phyloP scores from a whole-genome alignment of 2,888 invertebrate genomes.

The Xestia c-nigrum region DNA sequence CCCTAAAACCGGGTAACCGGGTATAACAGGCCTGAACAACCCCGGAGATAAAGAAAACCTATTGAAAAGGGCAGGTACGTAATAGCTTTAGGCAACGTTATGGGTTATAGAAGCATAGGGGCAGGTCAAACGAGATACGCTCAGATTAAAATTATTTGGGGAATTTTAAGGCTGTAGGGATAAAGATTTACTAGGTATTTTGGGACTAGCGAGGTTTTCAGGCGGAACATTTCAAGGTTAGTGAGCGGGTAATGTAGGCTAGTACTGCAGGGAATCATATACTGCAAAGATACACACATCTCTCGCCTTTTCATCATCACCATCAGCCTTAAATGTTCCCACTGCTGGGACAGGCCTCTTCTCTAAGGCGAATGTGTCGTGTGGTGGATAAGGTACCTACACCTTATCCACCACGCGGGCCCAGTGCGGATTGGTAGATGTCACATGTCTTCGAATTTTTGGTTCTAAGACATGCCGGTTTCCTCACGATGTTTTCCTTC shows the following conservation, averaged over 20 bases:
- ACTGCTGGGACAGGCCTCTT: no score
- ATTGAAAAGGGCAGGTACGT: constrained; percentile 70
- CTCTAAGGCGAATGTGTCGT: no score
- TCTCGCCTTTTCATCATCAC: no score
- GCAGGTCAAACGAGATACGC: constrained; percentile 51
- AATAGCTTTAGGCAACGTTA: constrained; percentile 56
- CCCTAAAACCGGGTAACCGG: constrained; percentile 66
- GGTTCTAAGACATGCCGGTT: no score
- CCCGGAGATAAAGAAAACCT: constrained; percentile 69
- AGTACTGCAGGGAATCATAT: no score
- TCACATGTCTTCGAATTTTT: no score
- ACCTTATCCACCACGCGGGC: no score
- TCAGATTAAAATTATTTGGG: constrained; percentile 64
- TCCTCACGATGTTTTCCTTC: no score
- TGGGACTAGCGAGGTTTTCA: constrained; percentile 14
- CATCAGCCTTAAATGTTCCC: no score
- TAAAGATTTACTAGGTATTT: constrained; percentile 52
- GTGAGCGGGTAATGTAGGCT: background rate
- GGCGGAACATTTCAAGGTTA: constrained; percentile 1
- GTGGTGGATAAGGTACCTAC: no score
- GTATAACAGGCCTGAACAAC: constrained; percentile 66
- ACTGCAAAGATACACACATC: no score
- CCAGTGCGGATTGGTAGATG: no score
- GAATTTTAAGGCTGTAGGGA: constrained; percentile 44
- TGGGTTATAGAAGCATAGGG: constrained; percentile 58